These are phyloP conservation scores for Galleria mellonella DNA, from an alignment of 1,140 invertebrate species.

Conservation along the genomic window DNA sequence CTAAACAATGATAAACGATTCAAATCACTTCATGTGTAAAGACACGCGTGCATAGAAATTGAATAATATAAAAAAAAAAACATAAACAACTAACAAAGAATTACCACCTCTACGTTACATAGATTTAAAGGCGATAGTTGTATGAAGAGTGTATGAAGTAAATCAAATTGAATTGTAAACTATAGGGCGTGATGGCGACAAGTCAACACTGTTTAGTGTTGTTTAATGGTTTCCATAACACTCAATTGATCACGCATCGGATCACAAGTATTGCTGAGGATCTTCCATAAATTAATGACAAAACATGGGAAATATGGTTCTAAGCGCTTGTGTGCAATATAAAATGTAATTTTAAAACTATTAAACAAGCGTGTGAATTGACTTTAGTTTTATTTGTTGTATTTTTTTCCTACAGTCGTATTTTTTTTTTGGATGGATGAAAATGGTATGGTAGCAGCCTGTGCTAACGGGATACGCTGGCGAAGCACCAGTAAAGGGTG, in stretches of 20 bases:
- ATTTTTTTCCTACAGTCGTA: too few relatives aligned
- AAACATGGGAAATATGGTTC: slow-evolving; percentile 2
- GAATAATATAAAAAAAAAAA: slow-evolving; percentile 26
- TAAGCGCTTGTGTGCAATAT: background rate
- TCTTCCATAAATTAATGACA: background rate
- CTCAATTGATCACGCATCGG: slow-evolving; percentile 57
- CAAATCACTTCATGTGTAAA: slow-evolving; percentile 62
- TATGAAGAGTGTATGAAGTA: slow-evolving; percentile 6
- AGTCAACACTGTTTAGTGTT: slow-evolving; percentile 44
- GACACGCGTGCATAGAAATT: slow-evolving; percentile 35
- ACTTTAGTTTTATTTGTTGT: too few relatives aligned
- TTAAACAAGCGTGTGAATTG: background rate
- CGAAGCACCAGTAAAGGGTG: too few relatives aligned
- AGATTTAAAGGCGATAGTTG: slow-evolving; percentile 16
- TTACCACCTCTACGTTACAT: slow-evolving; percentile 3
- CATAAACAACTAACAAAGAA: background rate
- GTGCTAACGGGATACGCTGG: too few relatives aligned
- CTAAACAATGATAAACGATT: slow-evolving; percentile 61
- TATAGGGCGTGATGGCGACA: slow-evolving; percentile 44
- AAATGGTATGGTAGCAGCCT: too few relatives aligned
- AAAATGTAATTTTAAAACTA: background rate
- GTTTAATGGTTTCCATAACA: slow-evolving; percentile 65
- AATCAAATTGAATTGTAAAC: slow-evolving; percentile 58
- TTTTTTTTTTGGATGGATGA: too few relatives aligned
- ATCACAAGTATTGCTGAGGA: slow-evolving; percentile 21